These are phyloP conservation scores for Myotis pilosus DNA, from an alignment of 2,797 vertebrate genomes.

Conservation along the genomic window DNA sequence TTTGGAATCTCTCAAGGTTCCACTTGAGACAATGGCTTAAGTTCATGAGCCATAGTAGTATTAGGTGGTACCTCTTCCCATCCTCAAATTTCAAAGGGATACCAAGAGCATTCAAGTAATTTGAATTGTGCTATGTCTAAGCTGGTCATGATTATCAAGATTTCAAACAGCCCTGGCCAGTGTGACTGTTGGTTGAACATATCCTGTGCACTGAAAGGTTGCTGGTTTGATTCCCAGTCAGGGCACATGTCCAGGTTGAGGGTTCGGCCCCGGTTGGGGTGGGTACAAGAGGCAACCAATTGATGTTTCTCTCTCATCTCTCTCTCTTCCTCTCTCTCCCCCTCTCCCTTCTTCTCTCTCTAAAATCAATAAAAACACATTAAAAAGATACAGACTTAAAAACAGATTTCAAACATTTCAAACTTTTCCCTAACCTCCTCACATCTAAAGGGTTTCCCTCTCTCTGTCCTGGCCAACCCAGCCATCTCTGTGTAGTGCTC, in stretches of 20 bases:
- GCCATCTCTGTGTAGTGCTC: neutral
- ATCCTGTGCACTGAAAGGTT: neutral
- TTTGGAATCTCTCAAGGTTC: neutral
- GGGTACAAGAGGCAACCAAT: neutral
- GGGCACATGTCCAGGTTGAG: neutral
- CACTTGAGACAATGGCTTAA: neutral
- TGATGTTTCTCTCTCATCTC: too few relatives aligned
- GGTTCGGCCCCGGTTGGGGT: fast-evolving
- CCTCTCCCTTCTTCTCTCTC: neutral
- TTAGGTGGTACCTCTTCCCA: neutral
- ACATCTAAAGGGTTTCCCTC: neutral
- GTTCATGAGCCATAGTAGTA: neutral
- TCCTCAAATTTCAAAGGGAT: neutral
- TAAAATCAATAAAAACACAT: neutral
- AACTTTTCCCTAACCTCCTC: neutral
- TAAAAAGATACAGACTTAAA: neutral
- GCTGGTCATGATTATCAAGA: neutral
- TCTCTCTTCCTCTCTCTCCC: too few relatives aligned
- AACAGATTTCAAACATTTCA: neutral
- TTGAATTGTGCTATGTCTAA: neutral
- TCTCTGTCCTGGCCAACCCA: neutral
- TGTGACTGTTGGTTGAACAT: neutral
- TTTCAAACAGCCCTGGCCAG: neutral
- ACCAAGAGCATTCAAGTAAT: neutral
- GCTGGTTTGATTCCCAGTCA: neutral